Conservation (phyloP, 2,888 invertebrate species). For the Stenotaenia linearis region DNA sequence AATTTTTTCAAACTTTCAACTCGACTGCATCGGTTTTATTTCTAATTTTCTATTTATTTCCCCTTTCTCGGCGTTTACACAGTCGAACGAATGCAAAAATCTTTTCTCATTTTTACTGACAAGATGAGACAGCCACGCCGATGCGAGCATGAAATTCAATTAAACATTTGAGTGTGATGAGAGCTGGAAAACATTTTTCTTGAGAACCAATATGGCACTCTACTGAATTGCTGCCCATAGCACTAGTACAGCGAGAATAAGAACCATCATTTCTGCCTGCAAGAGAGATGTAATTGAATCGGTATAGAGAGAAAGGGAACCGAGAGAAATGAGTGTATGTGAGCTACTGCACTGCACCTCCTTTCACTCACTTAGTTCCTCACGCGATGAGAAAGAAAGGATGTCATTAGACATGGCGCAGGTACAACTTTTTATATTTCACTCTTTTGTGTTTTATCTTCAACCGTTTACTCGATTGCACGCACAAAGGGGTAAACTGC, state of each 20-base stretch:
- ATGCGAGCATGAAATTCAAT: constrained; percentile 23
- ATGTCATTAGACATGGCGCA: constrained; percentile 17
- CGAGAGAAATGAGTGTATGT: not conserved
- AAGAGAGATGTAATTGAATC: constrained; percentile 16
- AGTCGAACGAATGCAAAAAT: constrained; percentile 11
- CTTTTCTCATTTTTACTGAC: constrained; percentile 24
- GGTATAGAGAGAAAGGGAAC: not conserved
- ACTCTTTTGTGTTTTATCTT: not conserved
- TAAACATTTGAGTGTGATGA: constrained; percentile 22
- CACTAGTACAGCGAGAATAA: constrained; percentile 2
- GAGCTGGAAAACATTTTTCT: constrained; percentile 24
- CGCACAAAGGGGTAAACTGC: not conserved
- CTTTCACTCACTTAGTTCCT: not conserved
- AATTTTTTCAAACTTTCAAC: not conserved
- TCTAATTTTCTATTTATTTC: not conserved
- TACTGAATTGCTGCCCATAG: constrained; percentile 20
- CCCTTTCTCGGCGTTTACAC: not conserved
- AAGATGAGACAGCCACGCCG: constrained; percentile 20
- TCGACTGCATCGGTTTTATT: not conserved
- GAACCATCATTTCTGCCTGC: constrained; percentile 12
- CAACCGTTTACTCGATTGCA: not conserved
- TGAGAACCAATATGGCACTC: constrained; percentile 18
- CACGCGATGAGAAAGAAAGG: constrained; percentile 3
- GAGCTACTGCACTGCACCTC: not conserved
- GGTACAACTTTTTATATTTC: not conserved